These are phyloP conservation scores for Amblyjoppa fuscipennis DNA, from an alignment of 2,888 invertebrate genomes.

Conservation along the genomic window DNA sequence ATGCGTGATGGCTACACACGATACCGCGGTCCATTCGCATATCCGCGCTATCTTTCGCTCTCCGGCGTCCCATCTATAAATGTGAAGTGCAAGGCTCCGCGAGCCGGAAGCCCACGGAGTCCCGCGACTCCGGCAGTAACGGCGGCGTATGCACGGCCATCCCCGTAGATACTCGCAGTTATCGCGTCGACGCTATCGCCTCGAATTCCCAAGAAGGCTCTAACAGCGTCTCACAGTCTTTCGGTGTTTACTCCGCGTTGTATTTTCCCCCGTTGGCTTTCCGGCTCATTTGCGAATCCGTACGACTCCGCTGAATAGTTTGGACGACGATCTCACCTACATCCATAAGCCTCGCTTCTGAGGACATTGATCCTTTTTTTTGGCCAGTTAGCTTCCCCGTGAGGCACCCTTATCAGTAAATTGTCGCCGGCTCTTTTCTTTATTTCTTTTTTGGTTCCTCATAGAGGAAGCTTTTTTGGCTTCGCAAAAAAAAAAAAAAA, in stretches of 20 bases:
- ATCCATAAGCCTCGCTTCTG: neutral
- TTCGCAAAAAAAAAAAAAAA: no score
- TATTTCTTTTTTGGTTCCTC: neutral
- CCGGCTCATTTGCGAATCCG: constrained; percentile 55
- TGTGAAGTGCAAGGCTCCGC: constrained; percentile 45
- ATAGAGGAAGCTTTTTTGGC: no score
- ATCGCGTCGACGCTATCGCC: constrained; percentile 47
- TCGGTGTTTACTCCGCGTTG: constrained; percentile 34
- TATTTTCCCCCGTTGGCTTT: constrained; percentile 16
- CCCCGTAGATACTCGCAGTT: constrained; percentile 58
- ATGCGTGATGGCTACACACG: constrained; percentile 5
- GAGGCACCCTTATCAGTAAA: constrained; percentile 38
- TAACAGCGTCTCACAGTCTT: neutral
- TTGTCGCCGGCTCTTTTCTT: constrained; percentile 1
- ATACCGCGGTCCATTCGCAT: constrained; percentile 6
- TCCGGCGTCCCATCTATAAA: constrained; percentile 53
- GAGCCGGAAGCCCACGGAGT: constrained; percentile 47
- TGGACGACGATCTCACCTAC: constrained; percentile 1
- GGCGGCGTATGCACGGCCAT: constrained; percentile 29
- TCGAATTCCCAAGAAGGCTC: constrained; percentile 1
- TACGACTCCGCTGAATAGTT: neutral
- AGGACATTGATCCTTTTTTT: neutral
- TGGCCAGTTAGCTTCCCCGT: neutral
- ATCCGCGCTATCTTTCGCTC: constrained; percentile 54
- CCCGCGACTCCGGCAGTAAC: constrained; percentile 7